Evolutionary conservation across 2,888 invertebrate genomes (phyloP), one percentile per base, ranked within the genome.

Genomic region (Corbicula japonica): DNA sequence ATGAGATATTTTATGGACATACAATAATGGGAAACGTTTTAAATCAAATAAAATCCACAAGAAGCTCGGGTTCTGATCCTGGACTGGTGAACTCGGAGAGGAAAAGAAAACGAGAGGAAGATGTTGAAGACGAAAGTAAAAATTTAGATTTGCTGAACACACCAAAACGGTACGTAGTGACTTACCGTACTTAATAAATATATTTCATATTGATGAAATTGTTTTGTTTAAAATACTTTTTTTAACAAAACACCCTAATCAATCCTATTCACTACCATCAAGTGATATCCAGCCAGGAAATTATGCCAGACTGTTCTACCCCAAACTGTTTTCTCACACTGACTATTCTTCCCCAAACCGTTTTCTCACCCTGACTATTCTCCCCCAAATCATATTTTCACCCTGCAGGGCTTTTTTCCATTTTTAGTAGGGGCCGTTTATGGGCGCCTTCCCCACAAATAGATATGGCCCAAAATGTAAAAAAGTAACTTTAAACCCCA

Each of bases 121-220:
- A 48, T 15, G n/a, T 1, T 32, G 56, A 56, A 34, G 56, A 56
- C 1, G n/a, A 34, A 2, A 3, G 6, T 21, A 50, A 26, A 18
- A 23, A 28, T 50, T 21, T 34, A 26, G 63, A 34, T 15, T 18
- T 63, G 50, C 52, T 63, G 50, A 50, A 63, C 23, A 63, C 63
- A 8, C 63, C 63, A 18, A 63, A 50, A 50, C 48, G 50, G 63
- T 63, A 15, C 21, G 15, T 26, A 18, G 35, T 15, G 12, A 28
- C 21, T 34, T 38, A 23, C 1, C 21, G 23, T 38, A n/a, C n/a
- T 23, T 38, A 12, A 15, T 12, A 4, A 5, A 21, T 60, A n/a
- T 10, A 35, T 35, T 35, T 30, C 35, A 35, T 21, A 10, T 21
- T 6, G 1, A 2, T 32, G 10, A 32, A 5, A 32, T 26, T 32